phyloP scores from a whole-genome alignment of 2,113 vertebrate species.

The Corythornis vintsioides region DNA sequence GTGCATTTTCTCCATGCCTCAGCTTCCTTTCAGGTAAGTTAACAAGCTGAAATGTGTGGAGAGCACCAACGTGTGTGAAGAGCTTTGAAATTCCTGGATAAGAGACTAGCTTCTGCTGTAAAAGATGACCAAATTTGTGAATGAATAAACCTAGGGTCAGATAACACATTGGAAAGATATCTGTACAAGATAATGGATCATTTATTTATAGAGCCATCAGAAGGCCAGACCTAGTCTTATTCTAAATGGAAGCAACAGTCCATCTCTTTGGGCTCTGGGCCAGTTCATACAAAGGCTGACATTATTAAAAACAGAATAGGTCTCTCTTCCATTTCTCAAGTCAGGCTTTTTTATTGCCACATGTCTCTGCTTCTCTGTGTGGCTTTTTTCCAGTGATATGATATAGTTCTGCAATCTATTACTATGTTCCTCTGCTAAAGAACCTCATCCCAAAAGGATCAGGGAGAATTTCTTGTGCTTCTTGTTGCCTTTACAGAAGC shows the following conservation, averaged over 20 bases:
- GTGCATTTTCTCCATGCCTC: neutral
- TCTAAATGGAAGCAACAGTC: constrained; percentile 26
- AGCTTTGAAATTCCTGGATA: neutral
- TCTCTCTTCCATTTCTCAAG: neutral
- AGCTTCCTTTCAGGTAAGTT: neutral
- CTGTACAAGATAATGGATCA: constrained; percentile 45
- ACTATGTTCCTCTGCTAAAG: neutral
- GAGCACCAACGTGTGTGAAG: neutral
- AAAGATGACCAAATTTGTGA: constrained; percentile 27
- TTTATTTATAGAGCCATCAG: constrained; percentile 41
- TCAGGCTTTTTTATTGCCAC: neutral
- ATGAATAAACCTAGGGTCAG: constrained; percentile 33
- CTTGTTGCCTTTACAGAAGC: neutral
- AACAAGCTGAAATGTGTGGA: neutral
- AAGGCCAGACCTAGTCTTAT: neutral
- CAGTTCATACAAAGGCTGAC: constrained; percentile 43
- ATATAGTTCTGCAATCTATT: neutral
- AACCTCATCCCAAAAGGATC: neutral
- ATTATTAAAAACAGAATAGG: constrained; percentile 17
- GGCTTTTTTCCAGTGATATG: neutral
- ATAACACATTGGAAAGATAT: neutral
- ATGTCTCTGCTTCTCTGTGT: neutral
- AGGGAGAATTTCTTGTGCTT: neutral
- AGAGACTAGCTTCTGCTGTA: neutral
- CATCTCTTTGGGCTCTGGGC: constrained; percentile 27